Conservation (phyloP, 2,888 invertebrate species). For the Papilio protenor region DNA sequence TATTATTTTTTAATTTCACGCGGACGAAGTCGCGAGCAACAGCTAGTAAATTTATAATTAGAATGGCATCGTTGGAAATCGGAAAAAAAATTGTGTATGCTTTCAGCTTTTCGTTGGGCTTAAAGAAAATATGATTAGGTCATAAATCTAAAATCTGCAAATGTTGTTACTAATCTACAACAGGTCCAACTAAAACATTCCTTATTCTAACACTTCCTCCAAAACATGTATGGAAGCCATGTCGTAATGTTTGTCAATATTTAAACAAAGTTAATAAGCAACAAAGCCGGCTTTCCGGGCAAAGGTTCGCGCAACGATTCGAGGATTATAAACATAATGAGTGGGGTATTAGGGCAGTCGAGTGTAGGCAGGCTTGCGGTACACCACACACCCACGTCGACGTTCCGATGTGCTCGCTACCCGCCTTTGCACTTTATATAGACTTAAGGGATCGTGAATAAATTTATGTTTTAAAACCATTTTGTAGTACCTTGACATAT, state of each 20-base stretch:
- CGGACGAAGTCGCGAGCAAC: no score
- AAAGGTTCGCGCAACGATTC: conserved; percentile 52
- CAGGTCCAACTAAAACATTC: background rate
- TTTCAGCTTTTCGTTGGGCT: background rate
- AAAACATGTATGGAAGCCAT: background rate
- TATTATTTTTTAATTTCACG: no score
- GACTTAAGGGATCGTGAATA: conserved; percentile 10
- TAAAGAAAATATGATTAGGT: background rate
- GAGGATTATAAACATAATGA: conserved; percentile 65
- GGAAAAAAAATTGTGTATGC: background rate
- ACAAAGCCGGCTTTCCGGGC: conserved; percentile 32
- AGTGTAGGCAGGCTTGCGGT: conserved; percentile 70
- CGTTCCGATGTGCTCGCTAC: conserved; percentile 28
- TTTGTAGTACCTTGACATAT: conserved; percentile 27
- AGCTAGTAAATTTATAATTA: background rate
- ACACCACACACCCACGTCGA: conserved; percentile 69
- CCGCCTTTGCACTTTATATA: conserved; percentile 32
- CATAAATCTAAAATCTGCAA: background rate
- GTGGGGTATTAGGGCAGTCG: conserved; percentile 74
- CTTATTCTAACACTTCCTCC: background rate
- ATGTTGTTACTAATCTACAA: background rate
- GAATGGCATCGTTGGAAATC: background rate
- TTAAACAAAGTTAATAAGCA: conserved; percentile 28
- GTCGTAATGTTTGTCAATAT: conserved; percentile 30
- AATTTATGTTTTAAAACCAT: conserved; percentile 32